These are phyloP conservation scores for Lepidothrix coronata DNA, from an alignment of 2,113 vertebrate genomes.

Conservation along the genomic window DNA sequence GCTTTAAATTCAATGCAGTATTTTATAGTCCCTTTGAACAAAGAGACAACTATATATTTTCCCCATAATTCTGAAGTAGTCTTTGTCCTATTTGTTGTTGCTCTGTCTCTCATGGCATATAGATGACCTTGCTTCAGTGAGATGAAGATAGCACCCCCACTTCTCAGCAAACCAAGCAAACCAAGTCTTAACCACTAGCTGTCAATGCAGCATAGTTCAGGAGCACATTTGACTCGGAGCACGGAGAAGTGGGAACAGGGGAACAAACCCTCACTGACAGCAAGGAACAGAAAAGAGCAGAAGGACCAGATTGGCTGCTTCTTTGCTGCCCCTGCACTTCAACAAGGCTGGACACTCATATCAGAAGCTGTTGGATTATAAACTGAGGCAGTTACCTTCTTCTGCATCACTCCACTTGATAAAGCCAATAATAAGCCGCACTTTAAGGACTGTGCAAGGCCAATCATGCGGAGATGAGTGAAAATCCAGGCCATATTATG, in stretches of 20 bases:
- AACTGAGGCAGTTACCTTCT: background rate
- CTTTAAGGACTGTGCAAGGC: background rate
- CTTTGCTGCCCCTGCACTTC: background rate
- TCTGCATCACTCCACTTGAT: background rate
- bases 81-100: background rate
- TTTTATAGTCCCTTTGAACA: background rate
- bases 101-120: background rate
- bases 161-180: background rate
- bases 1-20: conserved; percentile 19
- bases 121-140: background rate
- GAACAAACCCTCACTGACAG: background rate
- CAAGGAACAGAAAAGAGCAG: background rate
- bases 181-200: background rate
- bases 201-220: background rate
- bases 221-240: accelerated
- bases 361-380: background rate
- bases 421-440: background rate
- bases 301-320: background rate
- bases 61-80: background rate
- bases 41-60: background rate
- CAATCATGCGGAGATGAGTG: background rate
- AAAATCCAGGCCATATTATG: background rate
- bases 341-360: background rate
- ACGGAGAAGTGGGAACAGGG: background rate
- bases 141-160: background rate